Percentiles rank a stretch among this genome's conserved stretches.
phyloP scores from a whole-genome alignment of 1,140 invertebrate genomes.

The Lasaia peninsularis region DNA sequence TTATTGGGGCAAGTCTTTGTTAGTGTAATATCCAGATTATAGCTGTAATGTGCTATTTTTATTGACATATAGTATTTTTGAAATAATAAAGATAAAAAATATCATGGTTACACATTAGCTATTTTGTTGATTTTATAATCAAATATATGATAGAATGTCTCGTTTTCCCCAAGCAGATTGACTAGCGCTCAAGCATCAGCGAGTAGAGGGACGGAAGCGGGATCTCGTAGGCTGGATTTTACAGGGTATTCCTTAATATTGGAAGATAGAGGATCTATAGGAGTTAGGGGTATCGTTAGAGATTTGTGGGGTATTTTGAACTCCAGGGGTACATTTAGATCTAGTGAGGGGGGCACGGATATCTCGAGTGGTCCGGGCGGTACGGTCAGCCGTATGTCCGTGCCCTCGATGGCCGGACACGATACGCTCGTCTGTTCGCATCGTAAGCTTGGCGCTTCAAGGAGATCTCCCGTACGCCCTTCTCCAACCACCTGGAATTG shows the following conservation, averaged over 20 bases:
- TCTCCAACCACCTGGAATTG: slow-evolving; percentile 52
- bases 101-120: too few relatives aligned
- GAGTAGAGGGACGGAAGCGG: slow-evolving; percentile 59
- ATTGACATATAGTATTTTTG: too few relatives aligned
- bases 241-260: not conserved
- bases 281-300: not conserved
- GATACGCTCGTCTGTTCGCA: slow-evolving; percentile 64
- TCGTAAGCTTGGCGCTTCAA: slow-evolving; percentile 56
- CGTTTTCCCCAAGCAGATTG: not conserved
- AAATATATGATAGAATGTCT: not conserved
- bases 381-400: slow-evolving; percentile 58
- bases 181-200: slow-evolving; percentile 43
- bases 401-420: slow-evolving; percentile 63
- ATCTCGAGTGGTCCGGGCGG: slow-evolving; percentile 3
- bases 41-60: too few relatives aligned
- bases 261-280: not conserved
- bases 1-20: too few relatives aligned
- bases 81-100: too few relatives aligned
- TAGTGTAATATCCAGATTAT: too few relatives aligned
- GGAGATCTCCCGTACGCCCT: slow-evolving; percentile 39
- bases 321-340: not conserved
- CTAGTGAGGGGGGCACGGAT: not conserved
- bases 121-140: too few relatives aligned
- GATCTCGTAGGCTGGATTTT: slow-evolving; percentile 25
- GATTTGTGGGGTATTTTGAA: not conserved